These are phyloP conservation scores for Oreochromis niloticus DNA, from an alignment of 2,113 vertebrate species.

Conservation along the genomic window DNA sequence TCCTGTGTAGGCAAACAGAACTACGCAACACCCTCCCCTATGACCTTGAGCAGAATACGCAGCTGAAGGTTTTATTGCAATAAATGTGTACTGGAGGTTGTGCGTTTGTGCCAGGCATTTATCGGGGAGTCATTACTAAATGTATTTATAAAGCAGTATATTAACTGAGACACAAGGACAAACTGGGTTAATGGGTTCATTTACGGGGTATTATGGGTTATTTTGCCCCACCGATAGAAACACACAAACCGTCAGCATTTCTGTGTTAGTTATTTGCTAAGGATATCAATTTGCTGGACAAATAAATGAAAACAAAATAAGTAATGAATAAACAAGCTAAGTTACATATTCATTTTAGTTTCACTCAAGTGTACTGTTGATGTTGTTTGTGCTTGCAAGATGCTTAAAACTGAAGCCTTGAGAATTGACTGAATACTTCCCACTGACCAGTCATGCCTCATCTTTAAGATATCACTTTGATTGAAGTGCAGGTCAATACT, in stretches of 20 bases:
- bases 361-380: neutral
- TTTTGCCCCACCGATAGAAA: neutral
- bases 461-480: neutral
- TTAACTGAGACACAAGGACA: neutral
- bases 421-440: neutral
- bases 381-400: neutral
- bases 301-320: neutral
- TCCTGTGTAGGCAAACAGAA: conserved; percentile 49
- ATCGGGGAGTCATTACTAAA: neutral
- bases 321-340: neutral
- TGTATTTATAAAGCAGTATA: neutral
- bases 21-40: conserved; percentile 21
- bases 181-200: neutral
- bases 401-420: neutral
- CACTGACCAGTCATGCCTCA: neutral
- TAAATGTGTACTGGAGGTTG: neutral
- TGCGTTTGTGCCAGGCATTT: neutral
- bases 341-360: neutral
- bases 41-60: conserved; percentile 18
- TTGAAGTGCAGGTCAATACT: neutral
- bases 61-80: neutral
- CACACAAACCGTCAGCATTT: neutral
- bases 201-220: neutral
- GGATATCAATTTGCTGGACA: neutral
- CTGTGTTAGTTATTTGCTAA: neutral